A percentile compares a stretch with the other conserved stretches of the same genome.
These are phyloP conservation scores for Apodemia zela DNA, from an alignment of 2,888 invertebrate genomes.

Conservation along the genomic window DNA sequence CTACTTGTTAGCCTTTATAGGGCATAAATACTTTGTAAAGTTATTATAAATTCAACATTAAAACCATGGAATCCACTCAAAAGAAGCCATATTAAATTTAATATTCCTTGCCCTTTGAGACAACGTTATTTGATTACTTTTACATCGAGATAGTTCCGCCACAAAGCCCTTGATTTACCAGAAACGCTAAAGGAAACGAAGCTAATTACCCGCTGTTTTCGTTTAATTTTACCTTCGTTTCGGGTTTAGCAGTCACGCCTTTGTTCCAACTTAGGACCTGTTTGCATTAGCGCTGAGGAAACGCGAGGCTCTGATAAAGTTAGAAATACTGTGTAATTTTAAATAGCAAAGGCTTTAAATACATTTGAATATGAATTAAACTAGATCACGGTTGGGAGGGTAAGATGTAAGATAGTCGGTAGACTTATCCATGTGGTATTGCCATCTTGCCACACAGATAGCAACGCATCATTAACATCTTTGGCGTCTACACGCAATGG, in stretches of 20 bases:
- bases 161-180: background rate
- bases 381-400: background rate
- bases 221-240: slow-evolving; percentile 16
- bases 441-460: too few relatives aligned
- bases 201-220: slow-evolving; percentile 15
- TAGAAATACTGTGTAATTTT: background rate
- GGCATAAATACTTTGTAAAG: background rate
- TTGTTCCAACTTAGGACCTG: background rate
- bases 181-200: slow-evolving; percentile 14
- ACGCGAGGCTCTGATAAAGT: background rate
- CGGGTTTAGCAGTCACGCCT: slow-evolving; percentile 15
- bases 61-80: background rate
- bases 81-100: slow-evolving; percentile 3
- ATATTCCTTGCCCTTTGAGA: slow-evolving; percentile 2
- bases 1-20: too few relatives aligned
- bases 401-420: background rate
- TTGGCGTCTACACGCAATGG: background rate
- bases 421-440: too few relatives aligned
- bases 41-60: background rate
- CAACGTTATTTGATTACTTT: slow-evolving; percentile 4
- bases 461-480: background rate
- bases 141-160: slow-evolving; percentile 6
- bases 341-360: background rate
- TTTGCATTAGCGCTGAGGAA: slow-evolving; percentile 1
- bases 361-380: background rate